phyloP scores from a whole-genome alignment of 2,113 vertebrate genomes.

The Atlantisia rogersi region DNA sequence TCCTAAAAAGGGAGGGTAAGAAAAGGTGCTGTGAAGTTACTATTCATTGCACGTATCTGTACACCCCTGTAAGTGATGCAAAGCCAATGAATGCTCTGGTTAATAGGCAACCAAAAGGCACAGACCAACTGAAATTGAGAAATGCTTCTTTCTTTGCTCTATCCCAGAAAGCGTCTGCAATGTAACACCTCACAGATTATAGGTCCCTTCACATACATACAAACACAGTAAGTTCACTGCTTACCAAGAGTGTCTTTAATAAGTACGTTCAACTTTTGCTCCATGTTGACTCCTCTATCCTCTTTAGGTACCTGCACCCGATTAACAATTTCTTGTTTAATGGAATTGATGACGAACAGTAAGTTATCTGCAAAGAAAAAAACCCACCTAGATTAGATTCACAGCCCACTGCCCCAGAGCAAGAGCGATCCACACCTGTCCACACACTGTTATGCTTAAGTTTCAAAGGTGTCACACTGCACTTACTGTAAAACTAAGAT shows the following conservation, averaged over 20 bases:
- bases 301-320: constrained; percentile 90
- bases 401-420: neutral
- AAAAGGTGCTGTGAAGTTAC: neutral
- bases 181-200: rapidly evolving
- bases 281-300: constrained; percentile 88
- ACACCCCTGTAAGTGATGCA: neutral
- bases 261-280: constrained; percentile 90
- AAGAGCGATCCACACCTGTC: neutral
- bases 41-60: neutral
- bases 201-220: neutral
- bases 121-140: neutral
- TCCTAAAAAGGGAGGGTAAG: constrained; percentile 70
- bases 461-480: neutral
- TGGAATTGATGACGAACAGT: constrained; percentile 97
- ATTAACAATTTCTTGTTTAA: constrained; percentile 97
- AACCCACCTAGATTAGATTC: neutral
- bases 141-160: neutral
- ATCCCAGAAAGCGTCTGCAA: neutral
- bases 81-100: neutral
- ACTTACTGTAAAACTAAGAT: neutral
- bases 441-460: neutral
- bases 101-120: neutral
- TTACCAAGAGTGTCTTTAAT: constrained; percentile 96
- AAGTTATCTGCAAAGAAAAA: constrained; percentile 86
- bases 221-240: neutral